These are phyloP conservation scores for Brachionus sp. DNA, from an alignment of 1,140 invertebrate genomes.

Conservation along the genomic window DNA sequence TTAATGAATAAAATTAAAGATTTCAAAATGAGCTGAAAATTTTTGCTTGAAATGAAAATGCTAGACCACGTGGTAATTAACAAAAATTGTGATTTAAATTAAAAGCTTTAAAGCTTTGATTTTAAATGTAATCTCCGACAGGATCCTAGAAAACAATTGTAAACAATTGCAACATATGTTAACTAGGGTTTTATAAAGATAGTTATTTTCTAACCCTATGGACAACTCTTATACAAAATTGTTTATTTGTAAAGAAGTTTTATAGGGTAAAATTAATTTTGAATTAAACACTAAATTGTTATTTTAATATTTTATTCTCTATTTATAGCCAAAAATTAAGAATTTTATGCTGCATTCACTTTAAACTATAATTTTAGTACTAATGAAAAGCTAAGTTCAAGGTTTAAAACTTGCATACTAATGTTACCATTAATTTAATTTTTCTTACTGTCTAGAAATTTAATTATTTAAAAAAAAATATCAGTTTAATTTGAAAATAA, in stretches of 20 bases:
- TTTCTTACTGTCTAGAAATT: not conserved
- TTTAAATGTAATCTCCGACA: conserved; percentile 31
- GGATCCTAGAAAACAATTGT: conserved; percentile 37
- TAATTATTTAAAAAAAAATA: not conserved
- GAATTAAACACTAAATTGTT: not conserved
- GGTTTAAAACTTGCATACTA: not conserved
- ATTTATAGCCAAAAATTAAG: not conserved
- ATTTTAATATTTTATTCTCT: not conserved
- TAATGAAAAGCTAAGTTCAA: not conserved
- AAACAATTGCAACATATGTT: conserved; percentile 44
- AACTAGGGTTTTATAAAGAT: conserved; percentile 46
- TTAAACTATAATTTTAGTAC: not conserved
- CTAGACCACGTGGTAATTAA: not conserved
- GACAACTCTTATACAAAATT: conserved; percentile 44
- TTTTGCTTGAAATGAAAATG: not conserved
- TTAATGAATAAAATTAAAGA: too few species aligned
- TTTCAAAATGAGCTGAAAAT: too few species aligned
- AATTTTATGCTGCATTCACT: not conserved
- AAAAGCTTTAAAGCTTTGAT: not conserved
- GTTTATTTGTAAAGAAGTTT: conserved; percentile 5
- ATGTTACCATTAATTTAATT: not conserved
- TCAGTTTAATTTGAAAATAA: not conserved
- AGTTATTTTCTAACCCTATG: conserved; percentile 36
- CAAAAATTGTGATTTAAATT: not conserved
- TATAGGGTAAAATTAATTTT: not conserved